A percentile compares a stretch with the other conserved stretches of the same genome.
Evolutionary conservation across 2,797 vertebrate genomes (phyloP).

Genomic region (Galagoides demidoff): DNA sequence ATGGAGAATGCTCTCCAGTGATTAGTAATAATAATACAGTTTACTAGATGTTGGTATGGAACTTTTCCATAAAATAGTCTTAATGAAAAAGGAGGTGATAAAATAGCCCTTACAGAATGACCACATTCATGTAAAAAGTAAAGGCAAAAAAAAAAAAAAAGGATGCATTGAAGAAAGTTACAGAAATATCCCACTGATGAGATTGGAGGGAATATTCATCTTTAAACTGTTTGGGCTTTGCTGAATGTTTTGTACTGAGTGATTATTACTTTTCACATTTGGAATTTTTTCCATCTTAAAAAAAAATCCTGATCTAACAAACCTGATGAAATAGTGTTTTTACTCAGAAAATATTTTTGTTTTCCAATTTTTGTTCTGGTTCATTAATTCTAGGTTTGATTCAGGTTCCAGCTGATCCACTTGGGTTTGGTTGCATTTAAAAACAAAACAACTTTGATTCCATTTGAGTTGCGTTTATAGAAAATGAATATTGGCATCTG

Average conservation of each 20-base stretch:
- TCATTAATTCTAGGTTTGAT: constrained; percentile 72
- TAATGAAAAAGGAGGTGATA: background rate
- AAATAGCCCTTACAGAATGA: background rate
- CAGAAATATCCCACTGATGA: background rate
- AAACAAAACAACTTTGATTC: constrained; percentile 67
- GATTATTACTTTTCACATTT: constrained; percentile 66
- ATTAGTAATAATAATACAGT: background rate
- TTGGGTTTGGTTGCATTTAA: constrained; percentile 62
- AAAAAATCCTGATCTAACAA: constrained; percentile 54
- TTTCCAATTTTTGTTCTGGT: constrained; percentile 65
- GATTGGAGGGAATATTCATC: background rate
- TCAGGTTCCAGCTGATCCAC: constrained; percentile 50
- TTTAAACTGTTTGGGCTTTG: constrained; percentile 54
- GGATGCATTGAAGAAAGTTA: background rate
- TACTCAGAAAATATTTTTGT: constrained; percentile 65
- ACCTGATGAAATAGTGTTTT: constrained; percentile 66
- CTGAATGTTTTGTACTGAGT: constrained; percentile 51
- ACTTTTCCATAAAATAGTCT: constrained; percentile 6
- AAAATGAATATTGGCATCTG: constrained; percentile 57
- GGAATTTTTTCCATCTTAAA: constrained; percentile 46
- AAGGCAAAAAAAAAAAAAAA: background rate
- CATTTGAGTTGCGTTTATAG: constrained; percentile 62
- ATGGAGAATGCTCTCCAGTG: background rate
- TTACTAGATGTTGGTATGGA: background rate
- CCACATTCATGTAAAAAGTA: constrained; percentile 43